Base-by-base conservation (phyloP, 2,888 invertebrate species). In the Mesorhabditis spiculigera region DNA sequence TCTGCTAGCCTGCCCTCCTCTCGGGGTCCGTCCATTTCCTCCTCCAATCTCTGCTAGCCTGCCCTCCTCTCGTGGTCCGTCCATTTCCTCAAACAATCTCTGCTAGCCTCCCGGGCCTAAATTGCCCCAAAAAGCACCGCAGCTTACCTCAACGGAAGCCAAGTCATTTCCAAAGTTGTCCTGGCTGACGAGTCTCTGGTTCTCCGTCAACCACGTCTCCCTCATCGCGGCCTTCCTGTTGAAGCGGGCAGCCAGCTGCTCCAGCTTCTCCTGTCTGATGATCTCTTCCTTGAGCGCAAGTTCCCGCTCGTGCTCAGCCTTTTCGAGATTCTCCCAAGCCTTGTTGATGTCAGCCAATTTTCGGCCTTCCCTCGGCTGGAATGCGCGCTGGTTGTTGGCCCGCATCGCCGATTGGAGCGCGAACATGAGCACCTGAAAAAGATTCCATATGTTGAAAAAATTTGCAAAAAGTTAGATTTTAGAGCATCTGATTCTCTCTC, bases 151-250 rank as follows among this genome's bases (percentile, higher is more conserved):
- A 4, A 98, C 98, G n/a, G 76, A 78, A 10, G 96, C 94, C 82
- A 99, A 89, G 88, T 99, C 98, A 87, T 93, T 93, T 4, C 98
- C 98, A 87, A 99, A 99, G 90, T 98, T 98, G 87, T 99, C 98
- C 88, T 94, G 94, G 70, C 95, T 94, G 5, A 99, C 98, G 69
- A 99, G 90, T 1, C 97, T 91, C 88, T 99, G 98, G 89, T 98
- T 99, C 89, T 99, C 98, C 44, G 94, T 95, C 66, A 99, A 89
- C 98, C 98, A 99, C 0, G 96, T 95, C 88, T 99, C 98, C 65
- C 98, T 91, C 97, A 99, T 98, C 86, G 95, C 95, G 10, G 85
- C 85, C 73, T 84, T 84, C 63, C 81, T 72, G 73, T 85, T 82
- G 77, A 84, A 84, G 42, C 66, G 28, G 2, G 44, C 81, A 28